phyloP scores from a whole-genome alignment of 1,140 invertebrate genomes.

The Daktulosphaira vitifoliae region DNA sequence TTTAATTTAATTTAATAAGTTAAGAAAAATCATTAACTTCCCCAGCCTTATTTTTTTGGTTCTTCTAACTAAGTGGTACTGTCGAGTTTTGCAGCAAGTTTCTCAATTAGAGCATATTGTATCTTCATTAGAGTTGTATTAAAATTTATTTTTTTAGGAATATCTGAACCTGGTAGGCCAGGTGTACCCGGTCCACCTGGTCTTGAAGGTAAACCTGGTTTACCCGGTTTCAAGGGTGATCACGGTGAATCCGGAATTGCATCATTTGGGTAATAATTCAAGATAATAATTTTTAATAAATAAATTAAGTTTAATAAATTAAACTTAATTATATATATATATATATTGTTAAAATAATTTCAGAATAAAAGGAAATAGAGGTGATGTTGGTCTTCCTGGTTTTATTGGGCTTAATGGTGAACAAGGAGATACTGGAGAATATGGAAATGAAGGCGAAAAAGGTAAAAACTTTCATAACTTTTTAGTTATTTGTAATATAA shows the following conservation, averaged over 20 bases:
- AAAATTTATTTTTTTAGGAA: constrained; percentile 29
- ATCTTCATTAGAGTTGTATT: too few species aligned
- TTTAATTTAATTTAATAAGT: too few species aligned
- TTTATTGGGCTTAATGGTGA: constrained; percentile 46
- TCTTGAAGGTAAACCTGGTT: constrained; percentile 43
- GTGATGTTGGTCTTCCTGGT: constrained; percentile 45
- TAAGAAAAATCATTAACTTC: too few species aligned
- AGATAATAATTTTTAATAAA: too few species aligned
- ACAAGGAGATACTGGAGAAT: constrained; percentile 45
- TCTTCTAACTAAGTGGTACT: too few species aligned
- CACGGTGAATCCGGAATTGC: constrained; percentile 43
- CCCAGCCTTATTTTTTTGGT: too few species aligned
- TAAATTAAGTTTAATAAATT: too few species aligned
- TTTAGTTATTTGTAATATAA: not conserved
- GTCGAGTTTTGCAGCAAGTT: too few species aligned
- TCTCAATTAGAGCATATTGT: too few species aligned
- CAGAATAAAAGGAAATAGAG: constrained; percentile 38
- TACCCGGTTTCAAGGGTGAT: constrained; percentile 44
- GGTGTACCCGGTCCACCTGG: constrained; percentile 46
- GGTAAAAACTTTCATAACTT: constrained; percentile 45
- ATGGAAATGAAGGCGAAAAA: constrained; percentile 48
- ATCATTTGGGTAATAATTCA: constrained; percentile 32
- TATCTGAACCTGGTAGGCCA: constrained; percentile 43
- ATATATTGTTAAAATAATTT: too few species aligned
- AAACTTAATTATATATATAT: not conserved